These are phyloP conservation scores for Nautilus pompilius DNA, from an alignment of 1,140 invertebrate species.

Conservation along the genomic window DNA sequence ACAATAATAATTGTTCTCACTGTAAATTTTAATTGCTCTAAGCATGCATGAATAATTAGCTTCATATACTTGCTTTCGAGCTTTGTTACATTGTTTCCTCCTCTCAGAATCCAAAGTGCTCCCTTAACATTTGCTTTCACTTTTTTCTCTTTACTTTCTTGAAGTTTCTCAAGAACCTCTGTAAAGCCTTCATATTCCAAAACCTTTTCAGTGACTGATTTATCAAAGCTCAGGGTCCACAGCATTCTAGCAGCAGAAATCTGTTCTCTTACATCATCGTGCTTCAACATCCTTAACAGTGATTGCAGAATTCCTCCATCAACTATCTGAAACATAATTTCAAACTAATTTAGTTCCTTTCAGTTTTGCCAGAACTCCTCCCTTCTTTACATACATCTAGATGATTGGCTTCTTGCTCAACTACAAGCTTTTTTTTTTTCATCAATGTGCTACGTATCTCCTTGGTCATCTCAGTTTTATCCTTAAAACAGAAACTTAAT, in stretches of 20 bases:
- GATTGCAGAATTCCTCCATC: slow-evolving; percentile 33
- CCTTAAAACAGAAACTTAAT: too few species aligned
- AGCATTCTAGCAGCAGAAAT: slow-evolving; percentile 26
- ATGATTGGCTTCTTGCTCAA: too few species aligned
- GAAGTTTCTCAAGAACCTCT: slow-evolving; percentile 28
- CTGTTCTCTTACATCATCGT: slow-evolving; percentile 32
- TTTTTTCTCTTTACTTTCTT: slow-evolving; percentile 24
- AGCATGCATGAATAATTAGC: too few species aligned
- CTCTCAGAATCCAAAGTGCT: slow-evolving; percentile 40
- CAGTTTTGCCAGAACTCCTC: too few species aligned
- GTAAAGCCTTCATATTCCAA: slow-evolving; percentile 28
- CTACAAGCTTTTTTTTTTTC: too few species aligned
- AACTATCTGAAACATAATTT: slow-evolving; percentile 26
- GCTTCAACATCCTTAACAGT: slow-evolving; percentile 34
- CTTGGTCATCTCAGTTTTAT: too few species aligned
- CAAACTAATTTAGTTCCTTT: neutral
- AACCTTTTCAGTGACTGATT: slow-evolving; percentile 30
- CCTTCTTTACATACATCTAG: too few species aligned
- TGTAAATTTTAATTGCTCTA: too few species aligned
- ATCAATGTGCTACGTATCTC: too few species aligned
- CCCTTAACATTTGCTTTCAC: slow-evolving; percentile 36
- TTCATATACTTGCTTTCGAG: slow-evolving; percentile 26
- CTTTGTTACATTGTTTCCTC: slow-evolving; percentile 37
- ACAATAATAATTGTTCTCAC: too few species aligned
- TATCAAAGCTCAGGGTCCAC: slow-evolving; percentile 44